Base-by-base conservation (phyloP, 2,888 invertebrate species). In the Xylocampa areola region DNA sequence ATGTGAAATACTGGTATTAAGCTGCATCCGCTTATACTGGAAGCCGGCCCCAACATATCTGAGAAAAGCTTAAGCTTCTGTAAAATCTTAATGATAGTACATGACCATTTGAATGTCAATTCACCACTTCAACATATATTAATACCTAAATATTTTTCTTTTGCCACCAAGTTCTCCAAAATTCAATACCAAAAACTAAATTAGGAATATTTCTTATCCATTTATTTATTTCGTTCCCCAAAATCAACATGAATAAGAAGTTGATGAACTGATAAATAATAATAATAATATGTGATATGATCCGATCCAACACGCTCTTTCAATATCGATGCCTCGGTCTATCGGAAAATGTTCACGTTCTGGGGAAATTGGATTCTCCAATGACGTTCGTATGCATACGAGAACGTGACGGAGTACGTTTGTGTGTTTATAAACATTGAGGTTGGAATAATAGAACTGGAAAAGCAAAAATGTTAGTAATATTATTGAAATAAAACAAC, bases 291-390 rank as follows among this genome's bases (percentile, higher is more conserved):
- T 35, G 27, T 16, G 33, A 11, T 53, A 62, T 62, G 43, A 75
- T 59, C n/a, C n/a, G n/a, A 59, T 33, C 60, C 29, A 37, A 58
- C 64, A 69, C 68, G 64, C 62, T 45, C 63, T 73, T 75, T 80
- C 75, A 82, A 83, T 80, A 83, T 79, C 76, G 78, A 79, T 76
- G 77, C 73, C 68, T 72, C 71, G 69, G 66, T 74, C 72, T 78
- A 75, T 82, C 76, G 80, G 76, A 87, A 85, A 84, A 87, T 82
- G 70, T 79, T 84, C 87, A 85, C 85, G 85, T 83, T 72, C 78
- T 66, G 72, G 78, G 85, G 86, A 89, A 89, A 88, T 89, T 85
- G 85, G 83, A 84, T 88, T 87, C 82, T 80, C 76, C 76, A 76
- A 79, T 85, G 85, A 82, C 81, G 68, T 66, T 67, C 59, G 49